Evolutionary conservation across 1,140 invertebrate species (phyloP).

Genomic region (Nebria ingens): DNA sequence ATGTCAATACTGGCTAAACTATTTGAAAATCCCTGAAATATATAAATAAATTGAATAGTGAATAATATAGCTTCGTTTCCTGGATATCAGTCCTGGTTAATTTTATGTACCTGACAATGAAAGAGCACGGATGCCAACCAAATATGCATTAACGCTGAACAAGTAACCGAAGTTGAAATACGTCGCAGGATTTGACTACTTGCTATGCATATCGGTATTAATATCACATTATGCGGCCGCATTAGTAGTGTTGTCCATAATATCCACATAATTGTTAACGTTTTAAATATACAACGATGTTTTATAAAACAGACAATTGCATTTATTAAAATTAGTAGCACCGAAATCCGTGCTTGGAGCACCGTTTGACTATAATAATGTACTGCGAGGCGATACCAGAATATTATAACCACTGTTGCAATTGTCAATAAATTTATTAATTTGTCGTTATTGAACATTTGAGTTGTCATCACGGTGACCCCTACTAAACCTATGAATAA

Average conservation of each 20-base stretch:
- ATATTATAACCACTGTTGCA: neutral
- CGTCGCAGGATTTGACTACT: slow-evolving; percentile 40
- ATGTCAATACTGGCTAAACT: slow-evolving; percentile 85
- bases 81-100: too few relatives aligned
- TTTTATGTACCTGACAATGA: slow-evolving; percentile 74
- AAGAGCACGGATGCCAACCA: slow-evolving; percentile 63
- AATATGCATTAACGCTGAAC: slow-evolving; percentile 43
- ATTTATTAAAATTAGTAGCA: slow-evolving; percentile 16
- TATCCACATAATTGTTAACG: slow-evolving; percentile 37
- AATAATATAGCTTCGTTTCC: too few relatives aligned
- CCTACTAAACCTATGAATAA: too few relatives aligned
- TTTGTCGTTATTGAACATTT: neutral
- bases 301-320: slow-evolving; percentile 22
- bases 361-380: neutral
- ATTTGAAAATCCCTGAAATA: slow-evolving; percentile 73
- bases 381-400: slow-evolving; percentile 6
- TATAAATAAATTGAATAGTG: too few relatives aligned
- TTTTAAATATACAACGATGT: slow-evolving; percentile 20
- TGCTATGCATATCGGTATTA: slow-evolving; percentile 52
- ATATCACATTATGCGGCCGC: slow-evolving; percentile 63
- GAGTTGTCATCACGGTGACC: too few relatives aligned
- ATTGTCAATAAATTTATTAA: neutral
- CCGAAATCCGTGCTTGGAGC: neutral
- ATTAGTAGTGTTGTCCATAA: slow-evolving; percentile 54
- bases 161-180: slow-evolving; percentile 23